phyloP scores from a whole-genome alignment of 2,888 invertebrate genomes.

The Nezara viridula region DNA sequence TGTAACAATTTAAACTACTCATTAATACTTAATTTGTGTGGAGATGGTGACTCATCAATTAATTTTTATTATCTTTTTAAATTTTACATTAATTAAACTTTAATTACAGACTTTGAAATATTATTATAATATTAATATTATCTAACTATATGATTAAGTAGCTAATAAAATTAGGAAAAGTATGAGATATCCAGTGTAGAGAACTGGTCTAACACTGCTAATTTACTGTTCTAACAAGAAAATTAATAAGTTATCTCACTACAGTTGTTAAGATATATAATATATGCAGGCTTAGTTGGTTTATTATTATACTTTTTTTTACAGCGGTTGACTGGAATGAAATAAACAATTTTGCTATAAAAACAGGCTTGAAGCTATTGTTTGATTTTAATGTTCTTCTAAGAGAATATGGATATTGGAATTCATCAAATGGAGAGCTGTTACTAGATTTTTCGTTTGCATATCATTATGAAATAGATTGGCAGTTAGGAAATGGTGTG shows the following conservation, averaged over 20 bases:
- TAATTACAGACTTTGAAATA: background rate
- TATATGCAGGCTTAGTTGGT: background rate
- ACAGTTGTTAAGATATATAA: background rate
- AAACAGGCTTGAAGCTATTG: conserved; percentile 75
- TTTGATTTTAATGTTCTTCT: conserved; percentile 81
- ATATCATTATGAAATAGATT: conserved; percentile 74
- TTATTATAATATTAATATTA: no score
- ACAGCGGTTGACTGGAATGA: conserved; percentile 73
- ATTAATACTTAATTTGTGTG: background rate
- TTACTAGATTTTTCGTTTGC: conserved; percentile 76
- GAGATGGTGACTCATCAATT: background rate
- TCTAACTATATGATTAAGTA: no score
- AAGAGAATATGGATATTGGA: conserved; percentile 75
- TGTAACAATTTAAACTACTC: background rate
- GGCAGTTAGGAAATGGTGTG: conserved; percentile 78
- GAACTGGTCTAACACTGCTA: no score
- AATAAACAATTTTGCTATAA: conserved; percentile 75
- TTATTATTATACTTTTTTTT: conserved; percentile 58
- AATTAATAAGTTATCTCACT: no score
- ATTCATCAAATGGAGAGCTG: conserved; percentile 76
- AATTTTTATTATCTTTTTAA: background rate
- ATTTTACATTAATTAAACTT: background rate
- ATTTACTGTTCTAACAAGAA: no score
- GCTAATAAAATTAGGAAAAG: no score
- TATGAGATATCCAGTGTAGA: no score